phyloP scores from a whole-genome alignment of 2,797 vertebrate genomes.

The Lepus townsendii region DNA sequence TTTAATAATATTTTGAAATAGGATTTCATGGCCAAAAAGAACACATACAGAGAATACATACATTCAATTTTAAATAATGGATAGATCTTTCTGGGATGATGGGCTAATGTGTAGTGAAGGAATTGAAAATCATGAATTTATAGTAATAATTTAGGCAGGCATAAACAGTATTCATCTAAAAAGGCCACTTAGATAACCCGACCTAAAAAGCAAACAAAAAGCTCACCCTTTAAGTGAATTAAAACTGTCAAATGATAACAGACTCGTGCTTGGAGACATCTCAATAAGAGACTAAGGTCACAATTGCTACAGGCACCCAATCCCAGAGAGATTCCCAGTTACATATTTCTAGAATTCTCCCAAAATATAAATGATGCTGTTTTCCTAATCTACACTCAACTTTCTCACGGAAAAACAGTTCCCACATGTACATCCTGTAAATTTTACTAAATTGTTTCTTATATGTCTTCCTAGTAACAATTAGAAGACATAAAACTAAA shows the following conservation, averaged over 20 bases:
- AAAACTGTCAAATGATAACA: neutral
- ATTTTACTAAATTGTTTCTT: neutral
- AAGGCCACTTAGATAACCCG: conserved; percentile 25
- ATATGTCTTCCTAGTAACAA: conserved; percentile 1
- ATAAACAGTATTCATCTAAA: conserved; percentile 13
- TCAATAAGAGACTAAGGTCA: neutral
- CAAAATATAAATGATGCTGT: neutral
- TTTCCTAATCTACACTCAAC: neutral
- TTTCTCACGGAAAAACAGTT: conserved; percentile 24
- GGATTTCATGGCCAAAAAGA: conserved; percentile 24
- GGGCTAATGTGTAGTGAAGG: neutral
- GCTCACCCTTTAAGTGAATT: neutral
- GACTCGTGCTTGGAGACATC: neutral
- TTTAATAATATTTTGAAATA: conserved; percentile 33
- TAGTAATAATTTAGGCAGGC: neutral
- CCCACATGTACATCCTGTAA: neutral
- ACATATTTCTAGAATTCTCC: neutral
- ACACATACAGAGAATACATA: neutral
- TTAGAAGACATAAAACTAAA: conserved; percentile 38
- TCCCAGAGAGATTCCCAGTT: neutral
- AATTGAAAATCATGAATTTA: conserved; percentile 58
- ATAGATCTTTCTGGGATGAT: neutral
- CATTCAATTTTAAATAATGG: conserved; percentile 46
- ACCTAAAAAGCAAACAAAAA: conserved; percentile 5
- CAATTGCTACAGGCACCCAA: conserved; percentile 7